Percentiles rank a stretch among this genome's conserved stretches.
These are phyloP conservation scores for Eudemis profundana DNA, from an alignment of 2,888 invertebrate species.

Conservation along the genomic window DNA sequence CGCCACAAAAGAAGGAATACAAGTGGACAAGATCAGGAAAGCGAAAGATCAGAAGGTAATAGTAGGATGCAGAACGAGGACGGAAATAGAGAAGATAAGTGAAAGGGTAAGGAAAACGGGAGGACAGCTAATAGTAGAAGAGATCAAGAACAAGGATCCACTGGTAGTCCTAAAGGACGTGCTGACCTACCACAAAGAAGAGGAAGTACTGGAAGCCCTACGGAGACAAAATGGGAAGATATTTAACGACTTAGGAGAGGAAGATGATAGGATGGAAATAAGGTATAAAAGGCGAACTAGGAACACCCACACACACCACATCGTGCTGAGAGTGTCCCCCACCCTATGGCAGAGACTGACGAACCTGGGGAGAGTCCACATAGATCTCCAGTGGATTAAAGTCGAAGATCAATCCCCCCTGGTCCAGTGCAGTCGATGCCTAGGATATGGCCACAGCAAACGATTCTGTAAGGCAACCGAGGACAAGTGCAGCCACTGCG, in stretches of 20 bases:
- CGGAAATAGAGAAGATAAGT: no score
- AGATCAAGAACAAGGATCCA: no score
- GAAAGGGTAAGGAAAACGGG: no score
- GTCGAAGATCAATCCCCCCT: background rate
- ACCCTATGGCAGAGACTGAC: background rate
- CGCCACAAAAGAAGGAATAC: no score
- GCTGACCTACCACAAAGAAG: no score
- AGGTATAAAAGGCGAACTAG: background rate
- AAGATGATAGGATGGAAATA: background rate
- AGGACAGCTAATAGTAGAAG: no score
- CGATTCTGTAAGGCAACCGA: background rate
- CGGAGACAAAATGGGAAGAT: background rate
- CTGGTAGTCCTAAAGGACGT: no score
- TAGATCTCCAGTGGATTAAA: background rate
- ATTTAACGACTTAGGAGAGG: background rate
- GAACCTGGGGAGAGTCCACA: background rate
- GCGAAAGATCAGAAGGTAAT: no score
- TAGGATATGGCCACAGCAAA: background rate
- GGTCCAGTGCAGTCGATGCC: background rate
- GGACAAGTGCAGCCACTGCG: background rate
- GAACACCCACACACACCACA: background rate
- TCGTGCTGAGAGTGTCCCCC: background rate
- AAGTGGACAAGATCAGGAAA: no score
- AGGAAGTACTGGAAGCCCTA: background rate
- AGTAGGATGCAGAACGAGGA: no score